These are phyloP conservation scores for Acanthaster planci DNA, from an alignment of 35 echinoderm and acorn worm genomes.

Conservation along the genomic window DNA sequence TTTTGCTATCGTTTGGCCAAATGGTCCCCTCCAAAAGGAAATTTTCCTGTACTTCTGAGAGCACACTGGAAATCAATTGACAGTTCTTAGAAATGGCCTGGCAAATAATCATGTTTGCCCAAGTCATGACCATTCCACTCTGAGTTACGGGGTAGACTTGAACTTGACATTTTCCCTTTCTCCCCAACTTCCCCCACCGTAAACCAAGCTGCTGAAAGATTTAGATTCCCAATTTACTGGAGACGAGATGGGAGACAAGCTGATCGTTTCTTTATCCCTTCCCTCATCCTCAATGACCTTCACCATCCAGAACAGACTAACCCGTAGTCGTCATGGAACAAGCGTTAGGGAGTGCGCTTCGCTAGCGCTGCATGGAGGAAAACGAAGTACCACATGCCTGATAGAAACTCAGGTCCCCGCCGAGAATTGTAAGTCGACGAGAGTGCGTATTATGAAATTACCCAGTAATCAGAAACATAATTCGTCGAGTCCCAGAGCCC, in stretches of 20 bases:
- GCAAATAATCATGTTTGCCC: too few species aligned
- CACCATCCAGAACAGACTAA: neutral
- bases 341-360: neutral
- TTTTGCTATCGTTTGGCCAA: too few species aligned
- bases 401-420: slow-evolving; percentile 4
- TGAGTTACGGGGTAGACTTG: too few species aligned
- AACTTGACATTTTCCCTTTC: too few species aligned
- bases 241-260: slow-evolving; percentile 4
- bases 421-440: slow-evolving; percentile 12
- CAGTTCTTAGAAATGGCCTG: too few species aligned
- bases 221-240: slow-evolving; percentile 4
- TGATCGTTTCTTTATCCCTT: neutral
- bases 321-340: neutral
- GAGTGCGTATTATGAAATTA: slow-evolving; percentile 17
- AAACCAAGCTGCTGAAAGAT: neutral
- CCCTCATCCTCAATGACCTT: neutral
- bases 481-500: neutral
- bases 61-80: too few species aligned
- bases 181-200: too few species aligned
- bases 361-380: neutral
- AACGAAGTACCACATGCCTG: slow-evolving; percentile 8
- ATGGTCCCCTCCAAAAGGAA: too few species aligned
- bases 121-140: too few species aligned
- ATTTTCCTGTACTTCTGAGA: too few species aligned
- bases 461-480: slow-evolving; percentile 25